Evolutionary conservation across 2,888 invertebrate genomes (phyloP).

Genomic region (Philopedon plagiatum): DNA sequence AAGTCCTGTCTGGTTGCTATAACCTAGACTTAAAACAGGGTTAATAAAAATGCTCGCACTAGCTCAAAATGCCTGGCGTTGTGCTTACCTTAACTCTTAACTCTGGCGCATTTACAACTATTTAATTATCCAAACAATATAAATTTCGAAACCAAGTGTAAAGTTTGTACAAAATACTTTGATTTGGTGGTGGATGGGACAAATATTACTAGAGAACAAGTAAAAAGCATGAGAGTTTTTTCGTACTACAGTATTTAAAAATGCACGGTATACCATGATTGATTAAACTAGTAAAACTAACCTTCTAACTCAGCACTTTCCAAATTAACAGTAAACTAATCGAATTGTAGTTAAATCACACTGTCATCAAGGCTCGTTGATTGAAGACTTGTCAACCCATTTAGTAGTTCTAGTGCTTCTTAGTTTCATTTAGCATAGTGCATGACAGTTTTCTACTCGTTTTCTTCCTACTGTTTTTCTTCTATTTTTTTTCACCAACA

Average conservation of each 20-base stretch:
- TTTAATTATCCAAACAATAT: too few relatives aligned
- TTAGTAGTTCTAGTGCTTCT: slow-evolving; percentile 24
- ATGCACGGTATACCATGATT: neutral
- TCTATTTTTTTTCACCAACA: neutral
- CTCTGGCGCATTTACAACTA: too few relatives aligned
- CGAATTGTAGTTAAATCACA: neutral
- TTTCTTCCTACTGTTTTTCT: neutral
- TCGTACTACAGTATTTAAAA: neutral
- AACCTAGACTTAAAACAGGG: too few relatives aligned
- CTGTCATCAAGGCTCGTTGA: neutral
- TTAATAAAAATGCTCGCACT: too few relatives aligned
- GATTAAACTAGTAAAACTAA: slow-evolving; percentile 16
- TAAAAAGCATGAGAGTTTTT: neutral
- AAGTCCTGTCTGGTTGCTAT: too few relatives aligned
- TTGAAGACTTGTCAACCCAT: neutral
- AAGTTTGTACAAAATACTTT: neutral
- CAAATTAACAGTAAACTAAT: slow-evolving; percentile 1
- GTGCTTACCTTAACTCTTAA: too few relatives aligned
- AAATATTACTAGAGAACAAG: slow-evolving; percentile 42
- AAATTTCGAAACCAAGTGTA: neutral
- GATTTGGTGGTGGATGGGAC: neutral
- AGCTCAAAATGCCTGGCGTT: too few relatives aligned
- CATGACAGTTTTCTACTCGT: slow-evolving; percentile 21
- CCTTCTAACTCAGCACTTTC: neutral
- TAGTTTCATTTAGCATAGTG: slow-evolving; percentile 46